A percentile compares a stretch with the other conserved stretches of the same genome.
Conservation (phyloP, 2,888 invertebrate genomes). For the Octodonta nipae region DNA sequence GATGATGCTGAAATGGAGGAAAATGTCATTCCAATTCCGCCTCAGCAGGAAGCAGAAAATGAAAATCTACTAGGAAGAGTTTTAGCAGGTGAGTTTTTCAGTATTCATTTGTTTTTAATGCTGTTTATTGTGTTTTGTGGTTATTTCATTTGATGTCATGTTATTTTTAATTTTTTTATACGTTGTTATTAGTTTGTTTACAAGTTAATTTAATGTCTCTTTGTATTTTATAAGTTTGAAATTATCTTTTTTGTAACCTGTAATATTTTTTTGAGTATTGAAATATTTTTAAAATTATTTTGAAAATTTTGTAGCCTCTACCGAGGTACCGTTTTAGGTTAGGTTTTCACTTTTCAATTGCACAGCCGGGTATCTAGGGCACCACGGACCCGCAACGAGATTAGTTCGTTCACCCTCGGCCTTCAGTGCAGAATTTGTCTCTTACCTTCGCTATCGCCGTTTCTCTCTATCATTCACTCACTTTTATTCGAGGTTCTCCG, state of each 20-base stretch:
- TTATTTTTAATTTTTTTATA: too few relatives aligned
- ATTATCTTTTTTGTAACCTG: too few relatives aligned
- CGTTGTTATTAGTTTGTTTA: too few relatives aligned
- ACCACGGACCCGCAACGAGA: slow-evolving; percentile 34
- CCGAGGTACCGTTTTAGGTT: slow-evolving; percentile 4
- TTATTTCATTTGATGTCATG: too few relatives aligned
- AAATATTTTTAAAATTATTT: too few relatives aligned
- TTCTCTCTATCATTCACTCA: slow-evolving; percentile 25
- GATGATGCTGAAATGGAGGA: slow-evolving; percentile 33
- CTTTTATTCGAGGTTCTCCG: slow-evolving; percentile 28
- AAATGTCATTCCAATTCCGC: slow-evolving; percentile 29
- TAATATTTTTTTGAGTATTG: too few relatives aligned
- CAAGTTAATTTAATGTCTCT: too few relatives aligned
- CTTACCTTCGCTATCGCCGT: slow-evolving; percentile 18
- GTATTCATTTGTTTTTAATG: too few relatives aligned
- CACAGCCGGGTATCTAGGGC: slow-evolving; percentile 13
- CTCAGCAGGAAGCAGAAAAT: slow-evolving; percentile 28
- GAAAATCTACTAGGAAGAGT: slow-evolving; percentile 45
- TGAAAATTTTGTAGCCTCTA: slow-evolving; percentile 12
- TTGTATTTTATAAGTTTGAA: too few relatives aligned
- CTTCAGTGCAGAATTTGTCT: slow-evolving; percentile 35
- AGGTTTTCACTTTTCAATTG: slow-evolving; percentile 24
- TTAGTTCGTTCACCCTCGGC: slow-evolving; percentile 49
- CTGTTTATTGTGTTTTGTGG: too few relatives aligned
- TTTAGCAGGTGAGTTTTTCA: slow-evolving; percentile 44